Conservation (phyloP, 2,113 vertebrate species). For the Tichodroma muraria region DNA sequence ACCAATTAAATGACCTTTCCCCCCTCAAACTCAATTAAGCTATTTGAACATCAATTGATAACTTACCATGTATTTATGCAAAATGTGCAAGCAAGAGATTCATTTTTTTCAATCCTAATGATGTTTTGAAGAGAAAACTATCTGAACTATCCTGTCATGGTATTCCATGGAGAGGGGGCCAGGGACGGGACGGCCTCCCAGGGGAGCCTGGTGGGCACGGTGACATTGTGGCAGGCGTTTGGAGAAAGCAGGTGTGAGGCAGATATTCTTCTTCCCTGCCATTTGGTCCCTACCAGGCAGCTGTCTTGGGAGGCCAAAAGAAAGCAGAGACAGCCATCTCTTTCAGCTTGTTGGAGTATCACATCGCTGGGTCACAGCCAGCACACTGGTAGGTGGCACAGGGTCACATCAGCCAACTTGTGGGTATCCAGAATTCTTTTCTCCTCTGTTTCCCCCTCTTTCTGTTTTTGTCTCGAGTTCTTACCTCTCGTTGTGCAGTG, state of each 20-base stretch:
- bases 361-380: constrained; percentile 31
- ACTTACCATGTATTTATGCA: constrained; percentile 78
- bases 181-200: neutral
- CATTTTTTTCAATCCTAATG: constrained; percentile 61
- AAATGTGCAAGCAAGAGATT: constrained; percentile 66
- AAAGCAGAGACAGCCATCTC: neutral
- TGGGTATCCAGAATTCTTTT: neutral
- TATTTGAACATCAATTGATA: constrained; percentile 79
- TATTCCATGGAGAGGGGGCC: constrained; percentile 30
- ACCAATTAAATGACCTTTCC: constrained; percentile 89
- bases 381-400: constrained; percentile 30
- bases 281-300: constrained; percentile 39
- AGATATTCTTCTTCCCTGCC: constrained; percentile 6
- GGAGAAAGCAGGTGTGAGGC: constrained; percentile 38
- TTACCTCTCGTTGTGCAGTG: neutral
- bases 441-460: neutral
- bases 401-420: constrained; percentile 45
- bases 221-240: neutral
- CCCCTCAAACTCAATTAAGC: constrained; percentile 85
- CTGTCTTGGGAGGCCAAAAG: constrained; percentile 23
- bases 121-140: constrained; percentile 52
- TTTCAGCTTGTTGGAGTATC: constrained; percentile 17
- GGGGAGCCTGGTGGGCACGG: neutral
- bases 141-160: constrained; percentile 45
- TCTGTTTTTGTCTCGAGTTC: neutral